Conservation (phyloP, 2,888 invertebrate genomes). For the Petrolisthes manimaculis region DNA sequence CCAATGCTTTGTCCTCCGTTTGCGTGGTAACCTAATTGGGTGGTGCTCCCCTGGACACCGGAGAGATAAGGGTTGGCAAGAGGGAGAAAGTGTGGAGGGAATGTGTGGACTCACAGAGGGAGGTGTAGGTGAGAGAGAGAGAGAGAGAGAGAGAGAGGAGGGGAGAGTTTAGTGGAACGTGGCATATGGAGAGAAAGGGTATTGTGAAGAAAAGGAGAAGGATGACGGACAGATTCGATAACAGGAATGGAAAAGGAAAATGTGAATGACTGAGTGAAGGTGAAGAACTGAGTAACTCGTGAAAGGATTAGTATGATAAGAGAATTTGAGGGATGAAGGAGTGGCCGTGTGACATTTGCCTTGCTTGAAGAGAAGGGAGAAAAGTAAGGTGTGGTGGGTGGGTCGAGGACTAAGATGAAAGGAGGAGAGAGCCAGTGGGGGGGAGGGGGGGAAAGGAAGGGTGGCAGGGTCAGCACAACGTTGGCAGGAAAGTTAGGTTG, state of each 20-base stretch:
- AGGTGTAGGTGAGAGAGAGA: neutral
- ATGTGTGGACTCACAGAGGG: neutral
- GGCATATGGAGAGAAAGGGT: neutral
- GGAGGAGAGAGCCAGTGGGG: neutral
- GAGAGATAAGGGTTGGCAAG: neutral
- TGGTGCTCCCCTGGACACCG: neutral
- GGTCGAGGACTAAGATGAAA: neutral
- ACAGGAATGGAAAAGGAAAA: too few species aligned
- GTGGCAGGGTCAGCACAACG: too few species aligned
- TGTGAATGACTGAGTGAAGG: too few species aligned
- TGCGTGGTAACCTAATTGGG: neutral
- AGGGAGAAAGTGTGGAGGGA: neutral
- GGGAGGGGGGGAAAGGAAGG: neutral
- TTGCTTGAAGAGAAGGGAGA: neutral
- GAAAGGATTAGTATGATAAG: too few species aligned
- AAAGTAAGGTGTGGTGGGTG: neutral
- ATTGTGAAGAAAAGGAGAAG: neutral
- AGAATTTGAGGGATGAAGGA: too few species aligned
- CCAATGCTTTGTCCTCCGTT: too few species aligned
- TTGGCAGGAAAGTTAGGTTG: too few species aligned
- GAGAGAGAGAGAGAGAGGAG: constrained; percentile 10
- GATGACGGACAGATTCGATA: too few species aligned
- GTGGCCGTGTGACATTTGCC: too few species aligned
- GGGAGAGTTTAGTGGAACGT: neutral
- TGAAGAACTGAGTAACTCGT: too few species aligned